A percentile compares a stretch with the other conserved stretches of the same genome.
Conservation (phyloP, 2,113 vertebrate genomes). For the Semnopithecus entellus region DNA sequence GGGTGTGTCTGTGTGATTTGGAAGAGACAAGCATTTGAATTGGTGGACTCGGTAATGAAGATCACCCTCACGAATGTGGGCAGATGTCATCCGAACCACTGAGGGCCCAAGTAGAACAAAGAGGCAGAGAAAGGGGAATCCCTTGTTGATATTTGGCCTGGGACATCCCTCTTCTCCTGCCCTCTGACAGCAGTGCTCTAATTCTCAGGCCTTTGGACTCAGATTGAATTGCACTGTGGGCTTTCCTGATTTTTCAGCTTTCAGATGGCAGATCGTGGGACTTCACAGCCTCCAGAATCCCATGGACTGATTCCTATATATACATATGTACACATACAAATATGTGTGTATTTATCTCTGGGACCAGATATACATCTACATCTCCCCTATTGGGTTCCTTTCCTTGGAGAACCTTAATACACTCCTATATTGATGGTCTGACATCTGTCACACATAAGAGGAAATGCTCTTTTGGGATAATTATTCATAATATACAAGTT, state of each 20-base stretch:
- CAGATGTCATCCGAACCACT: not conserved
- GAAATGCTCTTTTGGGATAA: not conserved
- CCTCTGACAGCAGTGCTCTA: not conserved
- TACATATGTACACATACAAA: not conserved
- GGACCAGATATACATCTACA: not conserved
- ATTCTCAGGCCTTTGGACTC: not conserved
- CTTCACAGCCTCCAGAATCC: not conserved
- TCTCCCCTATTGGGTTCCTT: not conserved
- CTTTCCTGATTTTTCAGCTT: not conserved
- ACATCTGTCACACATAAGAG: not conserved
- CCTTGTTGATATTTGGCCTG: not conserved
- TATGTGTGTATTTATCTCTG: not conserved
- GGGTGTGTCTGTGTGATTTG: not conserved
- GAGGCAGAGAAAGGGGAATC: not conserved
- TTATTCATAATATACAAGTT: not conserved
- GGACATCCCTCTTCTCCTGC: not conserved
- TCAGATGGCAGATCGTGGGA: not conserved
- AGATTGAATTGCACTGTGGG: not conserved
- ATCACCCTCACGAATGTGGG: not conserved
- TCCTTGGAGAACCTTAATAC: not conserved
- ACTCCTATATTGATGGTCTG: not conserved
- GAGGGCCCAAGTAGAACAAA: not conserved
- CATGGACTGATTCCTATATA: not conserved
- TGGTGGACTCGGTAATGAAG: not conserved
- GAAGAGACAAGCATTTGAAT: not conserved